A percentile compares a stretch with the other conserved stretches of the same genome.
Evolutionary conservation across 2,797 vertebrate species (phyloP).

Genomic region (Epinephelus coioides): DNA sequence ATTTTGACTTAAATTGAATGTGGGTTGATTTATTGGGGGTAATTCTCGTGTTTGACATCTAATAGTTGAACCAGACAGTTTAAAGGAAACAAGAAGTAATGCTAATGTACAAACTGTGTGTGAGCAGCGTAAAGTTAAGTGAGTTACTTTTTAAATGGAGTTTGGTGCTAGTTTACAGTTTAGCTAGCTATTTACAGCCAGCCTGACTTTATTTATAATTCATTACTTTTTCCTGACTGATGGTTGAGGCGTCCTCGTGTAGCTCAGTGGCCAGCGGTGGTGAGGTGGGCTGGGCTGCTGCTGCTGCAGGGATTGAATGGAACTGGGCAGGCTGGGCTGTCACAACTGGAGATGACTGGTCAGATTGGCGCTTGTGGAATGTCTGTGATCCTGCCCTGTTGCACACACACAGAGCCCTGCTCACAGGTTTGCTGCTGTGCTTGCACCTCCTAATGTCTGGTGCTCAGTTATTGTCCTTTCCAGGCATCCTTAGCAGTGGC

Average conservation of each 20-base stretch:
- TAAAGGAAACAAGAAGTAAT: neutral
- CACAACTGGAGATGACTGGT: conserved; percentile 77
- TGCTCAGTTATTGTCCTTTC: conserved; percentile 7
- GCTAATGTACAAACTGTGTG: accelerated
- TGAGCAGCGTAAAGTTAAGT: neutral
- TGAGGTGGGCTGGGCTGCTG: conserved; percentile 43
- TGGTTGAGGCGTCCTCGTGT: neutral
- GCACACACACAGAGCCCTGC: conserved; percentile 23
- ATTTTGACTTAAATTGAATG: neutral
- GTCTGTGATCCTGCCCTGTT: conserved; percentile 68
- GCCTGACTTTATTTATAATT: neutral
- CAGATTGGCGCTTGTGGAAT: conserved; percentile 78
- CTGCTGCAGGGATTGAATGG: conserved; percentile 53
- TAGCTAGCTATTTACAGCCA: neutral
- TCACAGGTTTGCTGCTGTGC: conserved; percentile 33
- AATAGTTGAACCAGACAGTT: accelerated
- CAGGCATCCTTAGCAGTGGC: neutral
- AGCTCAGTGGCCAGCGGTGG: conserved; percentile 15
- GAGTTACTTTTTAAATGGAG: conserved; percentile 25
- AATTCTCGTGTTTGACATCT: neutral
- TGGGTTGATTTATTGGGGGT: accelerated
- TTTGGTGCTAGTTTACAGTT: conserved; percentile 8
- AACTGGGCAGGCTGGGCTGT: conserved; percentile 66
- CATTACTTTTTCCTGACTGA: neutral
- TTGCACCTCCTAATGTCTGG: neutral